A percentile compares a stretch with the other conserved stretches of the same genome.
These are phyloP conservation scores for Drosophila algonquin DNA, from an alignment of 2,888 invertebrate species.

Conservation along the genomic window DNA sequence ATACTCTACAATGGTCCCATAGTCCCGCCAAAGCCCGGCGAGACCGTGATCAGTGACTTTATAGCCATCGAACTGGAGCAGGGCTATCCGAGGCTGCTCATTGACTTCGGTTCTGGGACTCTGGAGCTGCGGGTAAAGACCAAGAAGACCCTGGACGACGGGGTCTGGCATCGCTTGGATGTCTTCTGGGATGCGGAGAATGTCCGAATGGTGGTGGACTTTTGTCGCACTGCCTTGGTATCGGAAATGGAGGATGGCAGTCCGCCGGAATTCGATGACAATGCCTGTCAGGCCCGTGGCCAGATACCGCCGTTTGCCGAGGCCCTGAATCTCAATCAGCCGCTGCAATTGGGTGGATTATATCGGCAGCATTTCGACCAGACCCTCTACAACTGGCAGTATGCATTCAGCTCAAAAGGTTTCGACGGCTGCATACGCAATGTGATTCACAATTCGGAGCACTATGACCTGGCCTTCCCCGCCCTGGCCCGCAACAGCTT, in stretches of 20 bases:
- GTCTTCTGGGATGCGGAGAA: constrained; percentile 97
- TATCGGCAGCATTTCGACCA: constrained; percentile 95
- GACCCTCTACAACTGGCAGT: constrained; percentile 94
- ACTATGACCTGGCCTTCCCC: constrained; percentile 97
- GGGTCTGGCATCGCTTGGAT: constrained; percentile 98
- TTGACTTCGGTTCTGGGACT: constrained; percentile 97
- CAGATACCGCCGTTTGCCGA: constrained; percentile 97
- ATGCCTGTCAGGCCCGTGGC: constrained; percentile 94
- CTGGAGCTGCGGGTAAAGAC: constrained; percentile 93
- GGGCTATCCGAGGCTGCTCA: constrained; percentile 93
- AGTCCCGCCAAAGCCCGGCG: constrained; percentile 93
- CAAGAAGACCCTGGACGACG: constrained; percentile 94
- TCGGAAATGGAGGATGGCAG: constrained; percentile 94
- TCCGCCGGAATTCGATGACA: constrained; percentile 93
- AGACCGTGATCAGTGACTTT: constrained; percentile 95
- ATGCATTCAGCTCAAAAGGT: constrained; percentile 93
- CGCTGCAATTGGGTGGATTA: constrained; percentile 96
- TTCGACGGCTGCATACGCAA: constrained; percentile 98
- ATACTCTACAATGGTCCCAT: constrained; percentile 98
- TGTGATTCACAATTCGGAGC: constrained; percentile 95
- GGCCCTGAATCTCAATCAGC: constrained; percentile 96
- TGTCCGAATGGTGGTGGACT: constrained; percentile 95
- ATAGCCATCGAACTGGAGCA: constrained; percentile 96
- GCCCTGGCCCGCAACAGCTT: constrained; percentile 93
- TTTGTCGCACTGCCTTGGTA: constrained; percentile 93